Conservation (phyloP, 2,113 vertebrate genomes). For the Elephas maximus region DNA sequence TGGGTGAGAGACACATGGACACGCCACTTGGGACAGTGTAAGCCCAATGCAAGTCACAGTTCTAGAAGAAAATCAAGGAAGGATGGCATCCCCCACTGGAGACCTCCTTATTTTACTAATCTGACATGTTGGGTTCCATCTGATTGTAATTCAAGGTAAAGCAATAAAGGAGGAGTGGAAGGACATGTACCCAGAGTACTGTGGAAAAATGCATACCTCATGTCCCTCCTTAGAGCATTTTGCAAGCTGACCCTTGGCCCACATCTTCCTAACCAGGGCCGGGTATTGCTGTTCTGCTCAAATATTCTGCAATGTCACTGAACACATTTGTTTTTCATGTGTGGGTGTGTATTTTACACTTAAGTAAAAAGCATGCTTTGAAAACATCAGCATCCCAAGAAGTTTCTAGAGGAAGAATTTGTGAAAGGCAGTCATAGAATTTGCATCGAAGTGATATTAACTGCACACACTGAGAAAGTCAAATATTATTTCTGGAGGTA, state of each 20-base stretch:
- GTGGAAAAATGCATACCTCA: not conserved
- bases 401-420: not conserved
- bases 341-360: not conserved
- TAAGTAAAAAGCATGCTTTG: not conserved
- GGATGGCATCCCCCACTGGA: not conserved
- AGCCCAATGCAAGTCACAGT: not conserved
- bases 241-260: not conserved
- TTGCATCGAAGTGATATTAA: not conserved
- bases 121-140: not conserved
- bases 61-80: not conserved
- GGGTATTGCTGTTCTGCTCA: not conserved
- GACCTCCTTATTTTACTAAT: not conserved
- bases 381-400: not conserved
- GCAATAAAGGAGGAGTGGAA: not conserved
- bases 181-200: not conserved
- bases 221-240: not conserved
- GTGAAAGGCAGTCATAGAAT: not conserved
- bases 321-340: not conserved
- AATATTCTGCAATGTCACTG: not conserved
- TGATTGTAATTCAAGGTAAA: slow-evolving; percentile 21
- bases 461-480: not conserved
- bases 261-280: no score
- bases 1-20: not conserved
- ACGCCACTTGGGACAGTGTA: not conserved
- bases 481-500: not conserved